A percentile compares a stretch with the other conserved stretches of the same genome.
These are phyloP conservation scores for Hydraecia micacea DNA, from an alignment of 2,888 invertebrate species.

Conservation along the genomic window DNA sequence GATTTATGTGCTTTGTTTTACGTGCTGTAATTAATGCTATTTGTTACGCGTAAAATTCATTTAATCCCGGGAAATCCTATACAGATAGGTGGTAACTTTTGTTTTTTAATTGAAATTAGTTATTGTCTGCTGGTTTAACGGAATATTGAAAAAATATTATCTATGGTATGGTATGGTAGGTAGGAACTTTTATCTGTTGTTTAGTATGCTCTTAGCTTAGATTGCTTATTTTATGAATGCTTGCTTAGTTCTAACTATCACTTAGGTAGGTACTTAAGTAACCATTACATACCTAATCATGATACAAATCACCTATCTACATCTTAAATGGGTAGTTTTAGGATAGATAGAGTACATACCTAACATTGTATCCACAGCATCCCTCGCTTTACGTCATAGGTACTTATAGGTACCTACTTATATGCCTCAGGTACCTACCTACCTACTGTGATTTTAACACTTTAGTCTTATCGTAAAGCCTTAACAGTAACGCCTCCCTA, in stretches of 20 bases:
- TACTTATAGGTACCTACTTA: no score
- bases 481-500: constrained; percentile 22
- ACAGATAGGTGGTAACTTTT: constrained; percentile 7
- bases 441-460: constrained; percentile 10
- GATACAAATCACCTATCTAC: neutral
- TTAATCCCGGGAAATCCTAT: constrained; percentile 30
- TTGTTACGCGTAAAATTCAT: constrained; percentile 35
- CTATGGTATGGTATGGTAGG: no score
- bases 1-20: constrained; percentile 51
- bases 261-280: no score
- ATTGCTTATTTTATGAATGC: neutral
- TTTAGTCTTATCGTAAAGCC: constrained; percentile 34
- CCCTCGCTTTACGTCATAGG: no score
- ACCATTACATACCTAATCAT: neutral
- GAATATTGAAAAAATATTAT: neutral
- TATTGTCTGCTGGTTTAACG: neutral
- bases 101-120: constrained; percentile 9
- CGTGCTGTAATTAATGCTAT: constrained; percentile 47
- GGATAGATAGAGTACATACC: neutral
- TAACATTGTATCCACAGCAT: neutral
- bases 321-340: neutral
- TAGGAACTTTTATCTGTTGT: no score
- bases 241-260: neutral
- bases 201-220: neutral
- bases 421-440: no score